Base-by-base conservation (phyloP, 2,113 vertebrate species). In the Setophaga petechia region DNA sequence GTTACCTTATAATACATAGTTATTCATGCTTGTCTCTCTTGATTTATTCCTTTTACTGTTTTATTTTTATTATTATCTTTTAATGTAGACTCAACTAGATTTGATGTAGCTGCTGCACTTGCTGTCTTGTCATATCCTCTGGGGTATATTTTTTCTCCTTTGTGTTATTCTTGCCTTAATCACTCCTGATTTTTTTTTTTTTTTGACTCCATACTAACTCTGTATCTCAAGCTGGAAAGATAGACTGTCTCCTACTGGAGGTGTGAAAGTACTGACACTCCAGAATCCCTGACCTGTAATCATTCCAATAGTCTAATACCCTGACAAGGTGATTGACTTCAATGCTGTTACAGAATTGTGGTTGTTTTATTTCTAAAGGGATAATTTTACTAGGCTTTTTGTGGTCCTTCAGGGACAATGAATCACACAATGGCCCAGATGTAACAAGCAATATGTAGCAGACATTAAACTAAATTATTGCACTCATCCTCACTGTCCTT, bases 351-450 rank as follows among this genome's bases (percentile, higher is more conserved):
- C 57, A 52, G 59, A 73, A 79, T 18, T 20, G 33, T 59, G 24
- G 11, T 30, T 6, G 19, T 23, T 97, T 92, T 74, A 93, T 69
- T 88, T 91, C n/a, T 80, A 63, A 80, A 55, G 33, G 62, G 39
- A 80, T 93, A 59, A 95, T 93, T 95, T 97, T 95, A 66, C 37
- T 71, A 47, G 16, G 27, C 37, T 81, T 69, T 91, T 93, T 90
- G 79, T 94, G 43, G 54, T 80, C 54, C 93, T 94, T 92, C 43
- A 92, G 90, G 86, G 88, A 89, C 44, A 67, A 80, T 92, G 58
- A 96, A 93, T 96, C 91, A 59, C 28, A 78, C 57, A 86, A 67
- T 81, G 67, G 33, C 71, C 67, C 37, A 85, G 62, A 89, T 71
- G 49, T 82, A 87, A 84, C 73, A 71, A 87, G 33, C 58, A 39